Percentiles rank a stretch among this genome's conserved stretches.
Evolutionary conservation across 2,113 vertebrate genomes (phyloP).

Genomic region (Onychostruthus taczanowskii): DNA sequence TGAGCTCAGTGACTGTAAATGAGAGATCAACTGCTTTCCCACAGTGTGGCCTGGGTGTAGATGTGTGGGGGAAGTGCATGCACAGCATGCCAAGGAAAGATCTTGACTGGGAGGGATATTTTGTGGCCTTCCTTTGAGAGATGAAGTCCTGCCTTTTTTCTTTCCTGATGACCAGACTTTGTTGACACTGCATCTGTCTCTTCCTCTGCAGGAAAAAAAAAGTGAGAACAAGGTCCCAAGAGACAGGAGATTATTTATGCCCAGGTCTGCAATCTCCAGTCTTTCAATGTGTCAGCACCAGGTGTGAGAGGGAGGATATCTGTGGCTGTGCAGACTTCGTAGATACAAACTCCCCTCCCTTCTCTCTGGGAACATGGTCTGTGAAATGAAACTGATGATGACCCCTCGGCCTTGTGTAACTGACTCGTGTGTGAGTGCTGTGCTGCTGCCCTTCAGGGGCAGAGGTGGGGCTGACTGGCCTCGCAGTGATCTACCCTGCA

Average conservation of each 20-base stretch:
- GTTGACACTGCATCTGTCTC: neutral
- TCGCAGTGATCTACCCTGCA: neutral
- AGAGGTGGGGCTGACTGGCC: neutral
- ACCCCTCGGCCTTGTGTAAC: neutral
- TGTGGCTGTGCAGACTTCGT: neutral
- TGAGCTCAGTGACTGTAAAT: neutral
- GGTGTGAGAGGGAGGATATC: neutral
- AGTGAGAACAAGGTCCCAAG: neutral
- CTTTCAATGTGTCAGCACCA: neutral
- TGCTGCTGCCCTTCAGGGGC: neutral
- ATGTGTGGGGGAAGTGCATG: neutral
- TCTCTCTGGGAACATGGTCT: neutral
- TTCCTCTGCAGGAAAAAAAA: neutral
- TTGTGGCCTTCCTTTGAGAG: neutral
- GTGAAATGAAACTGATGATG: neutral
- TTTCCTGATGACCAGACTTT: rapidly evolving
- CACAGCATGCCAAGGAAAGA: neutral
- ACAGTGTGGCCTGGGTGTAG: neutral
- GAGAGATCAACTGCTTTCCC: neutral
- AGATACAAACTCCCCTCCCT: neutral
- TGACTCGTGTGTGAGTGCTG: rapidly evolving
- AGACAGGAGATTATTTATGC: neutral
- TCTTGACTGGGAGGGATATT: neutral
- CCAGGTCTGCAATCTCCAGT: neutral
- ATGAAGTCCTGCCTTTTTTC: neutral